Conservation (phyloP, 2,113 vertebrate species). For the Clarias macrocephalus region DNA sequence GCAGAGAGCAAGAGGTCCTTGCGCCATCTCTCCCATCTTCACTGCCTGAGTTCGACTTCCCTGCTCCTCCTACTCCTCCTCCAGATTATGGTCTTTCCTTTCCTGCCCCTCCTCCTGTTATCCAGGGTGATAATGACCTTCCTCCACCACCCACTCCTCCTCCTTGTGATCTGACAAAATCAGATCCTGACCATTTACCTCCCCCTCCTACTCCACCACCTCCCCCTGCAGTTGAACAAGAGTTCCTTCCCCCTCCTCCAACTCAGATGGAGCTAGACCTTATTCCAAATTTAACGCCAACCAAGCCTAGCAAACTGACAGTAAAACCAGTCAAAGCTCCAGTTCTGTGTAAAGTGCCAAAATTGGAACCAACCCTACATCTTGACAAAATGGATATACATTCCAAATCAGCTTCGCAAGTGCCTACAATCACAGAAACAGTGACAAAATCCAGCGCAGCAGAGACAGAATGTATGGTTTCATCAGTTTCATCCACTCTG, state of each 20-base stretch:
- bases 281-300: constrained; percentile 62
- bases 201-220: constrained; percentile 56
- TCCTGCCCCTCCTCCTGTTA: constrained; percentile 55
- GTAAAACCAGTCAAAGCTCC: constrained; percentile 71
- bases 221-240: constrained; percentile 65
- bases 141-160: constrained; percentile 74
- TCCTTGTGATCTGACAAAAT: constrained; percentile 61
- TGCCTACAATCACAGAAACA: constrained; percentile 16
- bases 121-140: constrained; percentile 70
- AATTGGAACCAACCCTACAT: constrained; percentile 69
- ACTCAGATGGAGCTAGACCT: constrained; percentile 71
- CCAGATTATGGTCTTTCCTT: constrained; percentile 56
- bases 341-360: constrained; percentile 68
- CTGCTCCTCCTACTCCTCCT: constrained; percentile 82
- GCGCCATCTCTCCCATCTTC: constrained; percentile 67
- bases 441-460: constrained; percentile 55
- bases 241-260: constrained; percentile 71
- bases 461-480: constrained; percentile 44
- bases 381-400: constrained; percentile 54
- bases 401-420: constrained; percentile 44
- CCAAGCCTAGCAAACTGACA: constrained; percentile 65
- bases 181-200: constrained; percentile 68
- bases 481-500: constrained; percentile 48
- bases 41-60: constrained; percentile 73
- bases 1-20: constrained; percentile 63